A percentile compares a stretch with the other conserved stretches of the same genome.
Conservation (phyloP, 1,140 invertebrate species). For the Drosophila baimaii region DNA sequence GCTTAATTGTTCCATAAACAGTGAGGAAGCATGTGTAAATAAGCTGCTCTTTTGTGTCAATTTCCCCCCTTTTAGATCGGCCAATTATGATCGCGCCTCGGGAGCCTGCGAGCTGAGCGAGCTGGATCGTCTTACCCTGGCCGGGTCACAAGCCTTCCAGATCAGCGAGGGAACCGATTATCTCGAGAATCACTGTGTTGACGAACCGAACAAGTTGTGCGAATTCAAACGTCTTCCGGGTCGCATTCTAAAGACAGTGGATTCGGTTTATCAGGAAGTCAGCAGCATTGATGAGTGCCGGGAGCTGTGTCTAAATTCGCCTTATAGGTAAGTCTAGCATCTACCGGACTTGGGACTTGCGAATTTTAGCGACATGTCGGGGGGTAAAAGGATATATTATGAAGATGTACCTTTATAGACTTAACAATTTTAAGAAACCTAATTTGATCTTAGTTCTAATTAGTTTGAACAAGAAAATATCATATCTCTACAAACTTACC, state of each 20-base stretch:
- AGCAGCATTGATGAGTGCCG: constrained; percentile 93
- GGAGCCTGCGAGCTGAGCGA: constrained; percentile 94
- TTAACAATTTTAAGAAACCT: too few species aligned
- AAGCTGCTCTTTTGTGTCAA: constrained; percentile 14
- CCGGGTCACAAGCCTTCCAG: constrained; percentile 90
- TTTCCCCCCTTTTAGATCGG: constrained; percentile 87
- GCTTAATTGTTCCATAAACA: constrained; percentile 8
- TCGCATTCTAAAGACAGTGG: constrained; percentile 95
- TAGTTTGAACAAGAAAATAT: too few species aligned
- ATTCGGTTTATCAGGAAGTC: constrained; percentile 96
- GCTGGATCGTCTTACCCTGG: constrained; percentile 94
- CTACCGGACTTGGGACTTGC: too few species aligned
- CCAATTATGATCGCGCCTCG: constrained; percentile 93
- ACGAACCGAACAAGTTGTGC: constrained; percentile 95
- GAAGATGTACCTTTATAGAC: too few species aligned
- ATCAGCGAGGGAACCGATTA: constrained; percentile 90
- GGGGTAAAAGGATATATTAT: too few species aligned
- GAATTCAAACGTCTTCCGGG: constrained; percentile 95
- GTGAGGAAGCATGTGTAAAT: constrained; percentile 6
- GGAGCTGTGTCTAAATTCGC: constrained; percentile 94
- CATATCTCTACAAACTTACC: too few species aligned
- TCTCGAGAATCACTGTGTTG: constrained; percentile 95
- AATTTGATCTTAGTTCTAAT: too few species aligned
- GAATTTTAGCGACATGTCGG: too few species aligned
- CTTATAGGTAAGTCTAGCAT: constrained; percentile 86